A percentile compares a stretch with the other conserved stretches of the same genome.
phyloP scores from a whole-genome alignment of 2,888 invertebrate genomes.

The Trissolcus brochymenae region DNA sequence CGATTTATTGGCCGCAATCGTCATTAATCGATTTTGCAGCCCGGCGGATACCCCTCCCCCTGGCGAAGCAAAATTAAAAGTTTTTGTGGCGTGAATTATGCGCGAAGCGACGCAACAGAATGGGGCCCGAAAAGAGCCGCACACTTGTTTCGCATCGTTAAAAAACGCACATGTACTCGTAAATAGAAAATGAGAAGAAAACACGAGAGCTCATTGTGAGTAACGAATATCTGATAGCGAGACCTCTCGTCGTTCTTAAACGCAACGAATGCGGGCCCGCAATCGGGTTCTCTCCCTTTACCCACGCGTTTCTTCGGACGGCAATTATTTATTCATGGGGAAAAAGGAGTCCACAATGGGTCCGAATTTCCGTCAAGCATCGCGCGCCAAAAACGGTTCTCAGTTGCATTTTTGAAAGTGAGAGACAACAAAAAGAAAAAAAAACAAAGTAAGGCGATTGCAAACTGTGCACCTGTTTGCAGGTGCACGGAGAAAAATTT shows the following conservation, averaged over 20 bases:
- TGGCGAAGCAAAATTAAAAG: constrained; percentile 35
- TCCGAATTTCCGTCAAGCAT: constrained; percentile 6
- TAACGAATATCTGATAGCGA: constrained; percentile 69
- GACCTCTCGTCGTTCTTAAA: constrained; percentile 63
- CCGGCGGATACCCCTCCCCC: too few species aligned
- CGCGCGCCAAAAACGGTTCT: not conserved
- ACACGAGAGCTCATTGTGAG: constrained; percentile 60
- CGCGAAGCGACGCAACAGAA: constrained; percentile 1
- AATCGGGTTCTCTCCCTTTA: constrained; percentile 62
- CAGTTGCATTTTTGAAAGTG: too few species aligned
- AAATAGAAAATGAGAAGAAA: constrained; percentile 54
- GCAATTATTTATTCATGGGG: constrained; percentile 49
- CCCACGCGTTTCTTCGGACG: constrained; percentile 62
- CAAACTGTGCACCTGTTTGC: too few species aligned
- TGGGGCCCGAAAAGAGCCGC: not conserved
- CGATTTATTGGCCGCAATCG: constrained; percentile 43
- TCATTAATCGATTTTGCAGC: constrained; percentile 52
- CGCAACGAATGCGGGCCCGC: constrained; percentile 65
- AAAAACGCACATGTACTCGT: constrained; percentile 49
- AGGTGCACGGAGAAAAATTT: too few species aligned
- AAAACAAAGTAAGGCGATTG: too few species aligned
- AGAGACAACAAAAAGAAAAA: too few species aligned
- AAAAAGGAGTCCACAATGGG: constrained; percentile 35
- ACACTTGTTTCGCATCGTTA: constrained; percentile 37
- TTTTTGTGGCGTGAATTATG: constrained; percentile 24